Base-by-base conservation (phyloP, 2,113 vertebrate species). In the Jacana jacana region DNA sequence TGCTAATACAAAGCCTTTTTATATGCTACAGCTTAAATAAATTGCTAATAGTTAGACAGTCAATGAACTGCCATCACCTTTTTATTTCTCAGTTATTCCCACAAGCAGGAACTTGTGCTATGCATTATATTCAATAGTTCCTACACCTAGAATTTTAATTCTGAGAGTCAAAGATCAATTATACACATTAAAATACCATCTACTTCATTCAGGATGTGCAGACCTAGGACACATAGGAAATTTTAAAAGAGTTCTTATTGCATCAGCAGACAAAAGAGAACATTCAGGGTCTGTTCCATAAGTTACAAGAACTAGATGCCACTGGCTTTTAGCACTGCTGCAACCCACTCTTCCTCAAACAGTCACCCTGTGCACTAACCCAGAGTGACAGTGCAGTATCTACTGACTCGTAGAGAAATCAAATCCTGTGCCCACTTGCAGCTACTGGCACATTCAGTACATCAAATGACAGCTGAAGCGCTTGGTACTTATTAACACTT, bases 41-140 rank as follows among this genome's bases (percentile, higher is more conserved):
- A 63, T 2, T 31, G 7, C 1, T 48, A 80, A 68, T 6, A 69
- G 27, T 25, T 51, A 66, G 19, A 39, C 4, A 75, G 23, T 7
- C 70, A 84, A 60, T 31, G 11, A 86, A 91, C 35, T 60, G 33
- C 39, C 30, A 92, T 31, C 25, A 48, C 16, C 27, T 75, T 66
- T 92, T 79, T 70, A 81, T 68, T 91, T 93, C 79, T 65, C 81
- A 82, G 33, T 13, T 66, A 48, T n/a, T 93, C 33, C 46, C 33
- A 70, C 31, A 65, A 69, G 40, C 31, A 75, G 19, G 22, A 40
- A 82, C 27, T 75, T 81, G 19, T 10, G 37, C 19, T 13, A 65
- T 12, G 31, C 13, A 39, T 13, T 72, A 19, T 77, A 89, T 80
- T 70, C 81, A 25, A 13, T 15, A 73, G 42, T 33, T 77, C 11